Percentiles rank a stretch among this genome's conserved stretches.
Conservation (phyloP, 2,113 vertebrate genomes). For the Heterotis niloticus region DNA sequence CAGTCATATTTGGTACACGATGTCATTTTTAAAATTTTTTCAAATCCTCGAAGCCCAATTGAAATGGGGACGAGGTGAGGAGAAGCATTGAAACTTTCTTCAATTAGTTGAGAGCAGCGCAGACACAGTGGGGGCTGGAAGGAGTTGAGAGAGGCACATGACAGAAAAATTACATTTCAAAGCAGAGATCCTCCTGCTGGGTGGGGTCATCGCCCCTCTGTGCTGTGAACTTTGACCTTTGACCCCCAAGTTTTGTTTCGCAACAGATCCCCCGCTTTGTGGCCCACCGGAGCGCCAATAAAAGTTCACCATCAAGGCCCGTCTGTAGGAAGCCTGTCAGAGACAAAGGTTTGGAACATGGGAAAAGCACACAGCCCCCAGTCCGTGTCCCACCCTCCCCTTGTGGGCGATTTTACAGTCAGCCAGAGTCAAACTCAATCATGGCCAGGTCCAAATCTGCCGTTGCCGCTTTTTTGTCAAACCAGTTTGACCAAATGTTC, state of each 20-base stretch:
- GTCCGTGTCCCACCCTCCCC: slow-evolving; percentile 9
- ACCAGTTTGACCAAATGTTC: neutral
- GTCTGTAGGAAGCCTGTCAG: slow-evolving; percentile 34
- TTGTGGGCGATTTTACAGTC: neutral
- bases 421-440: neutral
- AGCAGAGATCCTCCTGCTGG: slow-evolving; percentile 54
- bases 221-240: slow-evolving; percentile 57
- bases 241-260: slow-evolving; percentile 48
- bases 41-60: slow-evolving; percentile 22
- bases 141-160: slow-evolving; percentile 41
- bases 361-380: slow-evolving; percentile 53
- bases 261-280: slow-evolving; percentile 40
- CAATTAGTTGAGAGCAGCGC: slow-evolving; percentile 25
- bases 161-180: slow-evolving; percentile 58
- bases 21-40: slow-evolving; percentile 18
- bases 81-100: slow-evolving; percentile 17
- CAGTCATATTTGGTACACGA: too few species aligned
- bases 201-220: slow-evolving; percentile 56
- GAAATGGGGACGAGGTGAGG: neutral
- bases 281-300: slow-evolving; percentile 27
- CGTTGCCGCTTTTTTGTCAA: neutral
- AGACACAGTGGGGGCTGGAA: slow-evolving; percentile 36
- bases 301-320: slow-evolving; percentile 33
- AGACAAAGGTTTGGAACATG: slow-evolving; percentile 64
- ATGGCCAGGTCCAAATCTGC: neutral